Percentiles rank a stretch among this genome's conserved stretches.
These are phyloP conservation scores for Nemopilema nomurai DNA, from an alignment of 30 jellyfish, hydroid and myxozoan species.

Conservation along the genomic window DNA sequence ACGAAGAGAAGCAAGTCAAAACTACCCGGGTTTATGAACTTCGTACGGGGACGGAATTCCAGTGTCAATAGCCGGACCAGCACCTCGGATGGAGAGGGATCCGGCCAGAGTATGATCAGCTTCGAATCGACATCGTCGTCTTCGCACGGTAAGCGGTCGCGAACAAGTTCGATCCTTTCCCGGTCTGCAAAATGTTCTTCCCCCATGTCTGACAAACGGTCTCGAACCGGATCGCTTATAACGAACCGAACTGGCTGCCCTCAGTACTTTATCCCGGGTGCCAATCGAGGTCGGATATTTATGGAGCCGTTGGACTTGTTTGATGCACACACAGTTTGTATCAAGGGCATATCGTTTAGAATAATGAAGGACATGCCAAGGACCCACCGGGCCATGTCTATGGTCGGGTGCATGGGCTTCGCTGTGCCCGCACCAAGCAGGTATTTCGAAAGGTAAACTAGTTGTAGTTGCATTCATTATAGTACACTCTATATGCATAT, in stretches of 20 bases:
- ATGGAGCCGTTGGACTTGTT: conserved; percentile 63
- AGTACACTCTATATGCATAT: too few species aligned
- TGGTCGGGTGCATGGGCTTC: conserved; percentile 84
- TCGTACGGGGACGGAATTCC: conserved; percentile 15
- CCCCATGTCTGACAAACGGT: conserved; percentile 54
- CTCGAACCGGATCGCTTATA: conserved; percentile 54
- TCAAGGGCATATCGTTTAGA: conserved; percentile 67
- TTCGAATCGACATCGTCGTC: conserved; percentile 49
- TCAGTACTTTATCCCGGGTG: conserved; percentile 79
- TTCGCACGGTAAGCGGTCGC: conserved; percentile 45
- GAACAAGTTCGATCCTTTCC: conserved; percentile 54
- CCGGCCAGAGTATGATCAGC: conserved; percentile 68
- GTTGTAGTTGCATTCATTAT: too few species aligned
- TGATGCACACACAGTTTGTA: conserved; percentile 61
- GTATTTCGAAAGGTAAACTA: conserved; percentile 49
- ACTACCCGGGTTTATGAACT: conserved; percentile 9
- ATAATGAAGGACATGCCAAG: conserved; percentile 70
- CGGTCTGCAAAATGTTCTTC: conserved; percentile 57
- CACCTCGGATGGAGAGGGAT: conserved; percentile 64
- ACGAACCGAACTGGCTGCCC: conserved; percentile 70
- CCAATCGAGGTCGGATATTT: conserved; percentile 58
- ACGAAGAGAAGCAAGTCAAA: conserved; percentile 37
- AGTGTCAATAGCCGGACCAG: neutral
- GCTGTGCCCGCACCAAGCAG: conserved; percentile 83
- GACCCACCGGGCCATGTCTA: conserved; percentile 76